Evolutionary conservation across 1,140 invertebrate genomes (phyloP), one percentile per base, ranked within the genome.

Genomic region (Harlomillsia oculata): DNA sequence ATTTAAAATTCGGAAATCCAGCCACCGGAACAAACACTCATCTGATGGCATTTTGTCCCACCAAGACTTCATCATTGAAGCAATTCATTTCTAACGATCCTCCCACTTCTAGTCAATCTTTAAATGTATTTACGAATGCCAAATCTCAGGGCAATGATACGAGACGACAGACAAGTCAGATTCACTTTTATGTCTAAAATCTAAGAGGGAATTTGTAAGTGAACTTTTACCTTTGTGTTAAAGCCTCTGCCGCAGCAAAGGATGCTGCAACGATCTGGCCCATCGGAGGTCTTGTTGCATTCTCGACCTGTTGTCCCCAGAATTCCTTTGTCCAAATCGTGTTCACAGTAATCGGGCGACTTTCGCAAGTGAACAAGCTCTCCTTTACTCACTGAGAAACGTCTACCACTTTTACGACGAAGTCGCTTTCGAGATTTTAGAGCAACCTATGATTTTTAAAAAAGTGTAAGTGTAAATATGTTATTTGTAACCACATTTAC

Each of bases 161-260:
- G n/a, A n/a, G n/a, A n/a, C n/a, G n/a, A n/a, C n/a, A n/a, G n/a
- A n/a, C n/a, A n/a, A n/a, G n/a, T n/a, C n/a, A n/a, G n/a, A n/a
- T n/a, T n/a, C n/a, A n/a, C n/a, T n/a, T n/a, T n/a, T n/a, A n/a
- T n/a, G n/a, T n/a, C n/a, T n/a, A n/a, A n/a, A n/a, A n/a, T n/a
- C n/a, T n/a, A n/a, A n/a, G n/a, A n/a, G n/a, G n/a, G n/a, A n/a
- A n/a, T n/a, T n/a, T n/a, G n/a, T n/a, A n/a, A n/a, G 57, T 23
- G 30, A 43, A 21, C 11, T 26, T 26, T 39, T 63, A 74, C 70
- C 67, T 78, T 77, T 18, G 77, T 79, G 61, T 79, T 76, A 68
- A 80, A 81, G 4, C 81, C 81, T 29, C 81, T 68, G 6, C 79
- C 80, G 68, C 81, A 83, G 68, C 81, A 83, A 62, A 83, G 72